Evolutionary conservation across 2,797 vertebrate genomes (phyloP).

Genomic region (Tachyglossus aculeatus): DNA sequence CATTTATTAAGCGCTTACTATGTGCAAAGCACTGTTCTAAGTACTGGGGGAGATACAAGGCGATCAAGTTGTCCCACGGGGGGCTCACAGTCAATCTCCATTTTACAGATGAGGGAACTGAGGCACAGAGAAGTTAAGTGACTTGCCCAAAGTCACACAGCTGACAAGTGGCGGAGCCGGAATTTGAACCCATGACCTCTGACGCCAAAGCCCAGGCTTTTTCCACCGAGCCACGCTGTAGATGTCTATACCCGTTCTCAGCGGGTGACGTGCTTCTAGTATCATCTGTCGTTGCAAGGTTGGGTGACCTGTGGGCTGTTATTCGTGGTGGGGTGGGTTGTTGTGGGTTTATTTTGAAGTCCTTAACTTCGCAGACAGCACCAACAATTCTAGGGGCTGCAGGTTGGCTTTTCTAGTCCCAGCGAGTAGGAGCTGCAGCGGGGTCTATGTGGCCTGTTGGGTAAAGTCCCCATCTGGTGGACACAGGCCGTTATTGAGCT

Average conservation of each 20-base stretch:
- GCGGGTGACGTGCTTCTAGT: neutral
- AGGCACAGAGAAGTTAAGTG: too few relatives aligned
- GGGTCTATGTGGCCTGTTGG: neutral
- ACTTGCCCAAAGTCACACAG: too few relatives aligned
- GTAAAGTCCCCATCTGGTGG: constrained; percentile 42
- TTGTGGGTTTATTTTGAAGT: neutral
- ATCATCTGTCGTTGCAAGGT: too few relatives aligned
- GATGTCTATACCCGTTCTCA: neutral
- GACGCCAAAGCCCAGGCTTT: too few relatives aligned
- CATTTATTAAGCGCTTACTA: neutral
- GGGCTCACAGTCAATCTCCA: too few relatives aligned
- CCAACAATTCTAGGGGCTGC: neutral
- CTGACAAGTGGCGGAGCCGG: too few relatives aligned
- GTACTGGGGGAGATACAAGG: neutral
- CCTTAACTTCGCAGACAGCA: neutral
- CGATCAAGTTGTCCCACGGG: too few relatives aligned
- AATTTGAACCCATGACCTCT: too few relatives aligned
- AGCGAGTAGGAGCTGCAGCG: neutral
- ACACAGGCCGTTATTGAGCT: neutral
- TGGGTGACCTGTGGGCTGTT: fast-evolving
- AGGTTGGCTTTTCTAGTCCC: neutral
- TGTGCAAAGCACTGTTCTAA: neutral
- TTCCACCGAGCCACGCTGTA: too few relatives aligned
- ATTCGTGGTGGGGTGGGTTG: neutral
- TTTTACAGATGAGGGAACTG: neutral